These are phyloP conservation scores for Tachina lurida DNA, from an alignment of 2,888 invertebrate genomes.

Conservation along the genomic window DNA sequence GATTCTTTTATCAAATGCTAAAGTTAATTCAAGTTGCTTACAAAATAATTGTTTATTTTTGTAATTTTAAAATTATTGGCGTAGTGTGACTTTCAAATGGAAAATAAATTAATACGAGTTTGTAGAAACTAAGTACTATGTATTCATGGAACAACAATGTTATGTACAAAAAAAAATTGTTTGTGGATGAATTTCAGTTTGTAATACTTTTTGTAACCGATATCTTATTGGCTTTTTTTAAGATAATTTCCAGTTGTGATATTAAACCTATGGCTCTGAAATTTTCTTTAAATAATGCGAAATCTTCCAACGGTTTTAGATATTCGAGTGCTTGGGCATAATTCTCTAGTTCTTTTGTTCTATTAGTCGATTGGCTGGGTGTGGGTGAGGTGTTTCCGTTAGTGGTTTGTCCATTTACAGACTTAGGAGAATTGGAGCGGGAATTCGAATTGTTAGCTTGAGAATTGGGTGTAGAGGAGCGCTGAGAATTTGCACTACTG, in stretches of 20 bases:
- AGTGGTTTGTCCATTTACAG: conserved; percentile 63
- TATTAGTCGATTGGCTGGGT: conserved; percentile 62
- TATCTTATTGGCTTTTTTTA: conserved; percentile 76
- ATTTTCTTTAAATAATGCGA: conserved; percentile 80
- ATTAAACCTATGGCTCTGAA: conserved; percentile 81
- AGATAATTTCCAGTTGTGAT: conserved; percentile 79
- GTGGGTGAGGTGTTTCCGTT: conserved; percentile 68
- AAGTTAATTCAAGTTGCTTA: neutral
- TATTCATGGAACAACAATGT: conserved; percentile 18
- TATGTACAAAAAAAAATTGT: conserved; percentile 47
- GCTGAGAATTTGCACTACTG: conserved; percentile 53
- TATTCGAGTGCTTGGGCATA: conserved; percentile 79
- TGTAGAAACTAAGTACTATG: neutral
- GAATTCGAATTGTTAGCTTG: conserved; percentile 62
- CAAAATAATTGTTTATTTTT: neutral
- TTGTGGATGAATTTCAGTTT: neutral
- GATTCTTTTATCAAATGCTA: neutral
- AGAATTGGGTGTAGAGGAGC: conserved; percentile 57
- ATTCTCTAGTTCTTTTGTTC: conserved; percentile 75
- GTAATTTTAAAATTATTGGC: neutral
- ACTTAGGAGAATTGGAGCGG: conserved; percentile 68
- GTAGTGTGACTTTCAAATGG: neutral
- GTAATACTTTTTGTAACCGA: conserved; percentile 27
- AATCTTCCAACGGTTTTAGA: conserved; percentile 80
- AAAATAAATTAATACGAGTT: neutral